Conservation (phyloP, 30 jellyfish, hydroid and myxozoan species). For the Catostylus mosaicus region DNA sequence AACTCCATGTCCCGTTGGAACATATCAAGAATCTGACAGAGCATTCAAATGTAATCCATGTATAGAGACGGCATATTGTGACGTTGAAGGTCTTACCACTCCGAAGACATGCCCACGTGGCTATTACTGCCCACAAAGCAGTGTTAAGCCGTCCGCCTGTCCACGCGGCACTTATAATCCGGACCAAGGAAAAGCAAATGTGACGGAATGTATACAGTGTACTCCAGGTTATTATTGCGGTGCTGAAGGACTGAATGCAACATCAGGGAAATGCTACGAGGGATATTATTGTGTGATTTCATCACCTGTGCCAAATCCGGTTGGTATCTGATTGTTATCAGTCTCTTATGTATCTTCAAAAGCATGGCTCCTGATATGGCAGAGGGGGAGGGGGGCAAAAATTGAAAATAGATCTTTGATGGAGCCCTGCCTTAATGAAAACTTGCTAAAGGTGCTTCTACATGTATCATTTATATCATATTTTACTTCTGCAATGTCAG, state of each 20-base stretch:
- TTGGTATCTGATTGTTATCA: slow-evolving; percentile 16
- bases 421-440: too few relatives aligned
- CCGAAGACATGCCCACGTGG: slow-evolving; percentile 92
- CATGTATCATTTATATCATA: too few relatives aligned
- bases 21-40: slow-evolving; percentile 79
- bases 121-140: slow-evolving; percentile 79
- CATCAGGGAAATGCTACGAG: slow-evolving; percentile 79
- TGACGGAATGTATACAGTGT: slow-evolving; percentile 81
- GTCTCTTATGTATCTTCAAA: background rate
- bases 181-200: slow-evolving; percentile 67
- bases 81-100: slow-evolving; percentile 73
- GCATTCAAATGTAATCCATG: slow-evolving; percentile 84
- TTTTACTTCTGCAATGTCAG: too few relatives aligned
- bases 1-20: slow-evolving; percentile 90
- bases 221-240: slow-evolving; percentile 87
- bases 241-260: slow-evolving; percentile 78
- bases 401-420: too few relatives aligned
- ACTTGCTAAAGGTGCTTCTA: too few relatives aligned
- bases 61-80: slow-evolving; percentile 89
- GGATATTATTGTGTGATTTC: slow-evolving; percentile 87
- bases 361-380: too few relatives aligned
- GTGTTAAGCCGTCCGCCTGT: slow-evolving; percentile 84
- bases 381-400: too few relatives aligned
- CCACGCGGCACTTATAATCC: slow-evolving; percentile 95
- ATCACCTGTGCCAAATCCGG: slow-evolving; percentile 96